phyloP scores from a whole-genome alignment of 2,113 vertebrate genomes.

The Athene cunicularia region DNA sequence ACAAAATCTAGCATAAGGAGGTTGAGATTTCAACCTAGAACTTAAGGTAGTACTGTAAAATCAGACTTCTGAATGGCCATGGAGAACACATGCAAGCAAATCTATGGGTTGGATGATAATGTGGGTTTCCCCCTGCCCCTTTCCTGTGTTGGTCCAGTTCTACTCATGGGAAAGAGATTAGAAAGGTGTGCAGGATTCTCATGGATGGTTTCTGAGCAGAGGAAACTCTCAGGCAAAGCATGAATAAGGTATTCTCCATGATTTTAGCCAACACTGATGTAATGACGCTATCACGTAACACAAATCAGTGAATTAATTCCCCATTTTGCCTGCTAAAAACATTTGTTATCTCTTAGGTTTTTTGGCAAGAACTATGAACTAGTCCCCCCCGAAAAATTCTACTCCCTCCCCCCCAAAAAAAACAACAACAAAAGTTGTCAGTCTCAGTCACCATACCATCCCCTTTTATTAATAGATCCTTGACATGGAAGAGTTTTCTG shows the following conservation, averaged over 20 bases:
- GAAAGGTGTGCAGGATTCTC: not conserved
- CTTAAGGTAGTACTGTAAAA: not conserved
- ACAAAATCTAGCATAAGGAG: not conserved
- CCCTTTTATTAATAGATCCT: slow-evolving; percentile 48
- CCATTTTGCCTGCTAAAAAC: not conserved
- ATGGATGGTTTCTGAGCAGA: not conserved
- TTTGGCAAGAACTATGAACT: not conserved
- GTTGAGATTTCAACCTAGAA: not conserved
- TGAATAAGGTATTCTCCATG: not conserved
- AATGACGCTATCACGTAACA: not conserved
- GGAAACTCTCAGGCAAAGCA: not conserved
- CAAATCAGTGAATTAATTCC: slow-evolving; percentile 4
- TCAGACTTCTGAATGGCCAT: not conserved
- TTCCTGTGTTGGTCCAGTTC: not conserved
- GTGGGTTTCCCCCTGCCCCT: fast-evolving
- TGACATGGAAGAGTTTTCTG: slow-evolving; percentile 41
- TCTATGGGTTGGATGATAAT: not conserved
- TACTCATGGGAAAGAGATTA: not conserved
- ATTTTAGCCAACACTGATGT: not conserved
- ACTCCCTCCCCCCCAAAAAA: not conserved
- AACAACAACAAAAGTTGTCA: not conserved
- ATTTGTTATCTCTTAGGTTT: not conserved
- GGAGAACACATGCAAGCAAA: not conserved
- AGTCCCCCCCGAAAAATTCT: not conserved
- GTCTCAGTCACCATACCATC: not conserved